Percentiles rank a stretch among this genome's conserved stretches.
These are phyloP conservation scores for Ephestia elutella DNA, from an alignment of 1,140 invertebrate genomes.

Conservation along the genomic window DNA sequence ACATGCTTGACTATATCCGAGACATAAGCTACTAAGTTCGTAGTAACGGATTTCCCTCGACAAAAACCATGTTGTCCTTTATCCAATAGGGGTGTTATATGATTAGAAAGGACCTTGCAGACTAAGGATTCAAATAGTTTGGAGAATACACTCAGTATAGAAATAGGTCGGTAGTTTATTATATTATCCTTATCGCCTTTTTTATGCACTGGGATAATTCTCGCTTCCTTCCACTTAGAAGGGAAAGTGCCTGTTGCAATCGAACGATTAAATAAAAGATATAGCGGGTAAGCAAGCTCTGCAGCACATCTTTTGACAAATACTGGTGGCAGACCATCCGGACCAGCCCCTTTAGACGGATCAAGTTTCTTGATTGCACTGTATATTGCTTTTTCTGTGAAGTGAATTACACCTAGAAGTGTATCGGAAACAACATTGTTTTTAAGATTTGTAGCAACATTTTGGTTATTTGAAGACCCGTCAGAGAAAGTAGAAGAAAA, in stretches of 20 bases:
- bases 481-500: conserved; percentile 8
- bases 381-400: conserved; percentile 1
- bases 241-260: not conserved
- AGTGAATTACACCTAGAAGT: not conserved
- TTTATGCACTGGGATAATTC: conserved; percentile 5
- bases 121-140: conserved; percentile 8
- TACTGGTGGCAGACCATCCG: conserved; percentile 5
- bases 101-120: not conserved
- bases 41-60: not conserved
- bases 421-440: too few species aligned
- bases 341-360: conserved; percentile 6
- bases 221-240: too few species aligned
- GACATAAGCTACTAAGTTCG: conserved; percentile 3
- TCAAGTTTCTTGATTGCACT: conserved; percentile 5
- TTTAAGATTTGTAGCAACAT: too few species aligned
- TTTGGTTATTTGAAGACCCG: too few species aligned
- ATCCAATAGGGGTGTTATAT: not conserved
- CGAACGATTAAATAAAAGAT: conserved; percentile 6
- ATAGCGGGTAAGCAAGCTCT: not conserved
- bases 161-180: conserved; percentile 11
- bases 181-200: conserved; percentile 4
- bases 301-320: conserved; percentile 7
- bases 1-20: not conserved
- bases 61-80: conserved; percentile 3
- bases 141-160: conserved; percentile 3